Evolutionary conservation across 2,888 invertebrate species (phyloP).

Genomic region (Crematogaster levior): DNA sequence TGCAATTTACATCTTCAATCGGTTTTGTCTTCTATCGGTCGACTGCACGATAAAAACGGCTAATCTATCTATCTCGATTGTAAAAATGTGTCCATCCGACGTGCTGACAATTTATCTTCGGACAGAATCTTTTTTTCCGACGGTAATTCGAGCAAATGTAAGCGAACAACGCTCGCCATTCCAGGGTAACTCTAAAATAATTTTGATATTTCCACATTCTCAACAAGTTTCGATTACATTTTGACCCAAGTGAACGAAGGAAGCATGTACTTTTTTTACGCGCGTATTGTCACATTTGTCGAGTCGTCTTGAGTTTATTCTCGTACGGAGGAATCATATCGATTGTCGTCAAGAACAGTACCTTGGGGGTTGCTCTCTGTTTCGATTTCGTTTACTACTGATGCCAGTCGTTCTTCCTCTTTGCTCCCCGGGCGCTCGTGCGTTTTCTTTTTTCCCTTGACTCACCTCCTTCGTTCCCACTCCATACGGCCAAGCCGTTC

Average conservation of each 20-base stretch:
- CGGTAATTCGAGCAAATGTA: constrained; percentile 2
- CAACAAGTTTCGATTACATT: background rate
- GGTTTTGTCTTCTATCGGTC: constrained; percentile 52
- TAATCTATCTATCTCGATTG: constrained; percentile 64
- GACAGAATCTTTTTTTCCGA: constrained; percentile 18
- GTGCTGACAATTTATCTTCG: constrained; percentile 33
- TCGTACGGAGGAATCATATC: constrained; percentile 71
- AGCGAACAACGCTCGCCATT: constrained; percentile 20
- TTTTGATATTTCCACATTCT: background rate
- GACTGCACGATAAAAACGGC: constrained; percentile 45
- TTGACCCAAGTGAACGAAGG: background rate
- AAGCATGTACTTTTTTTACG: background rate
- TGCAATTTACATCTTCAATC: constrained; percentile 57
- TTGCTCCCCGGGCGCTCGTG: constrained; percentile 46
- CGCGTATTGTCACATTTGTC: constrained; percentile 14
- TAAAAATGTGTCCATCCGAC: constrained; percentile 55
- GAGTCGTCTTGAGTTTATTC: constrained; percentile 76
- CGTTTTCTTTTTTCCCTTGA: constrained; percentile 55
- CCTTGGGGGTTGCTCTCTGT: constrained; percentile 54
- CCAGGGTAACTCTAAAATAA: background rate
- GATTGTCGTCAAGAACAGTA: constrained; percentile 68
- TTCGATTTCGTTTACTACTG: constrained; percentile 74
- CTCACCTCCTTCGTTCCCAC: constrained; percentile 74
- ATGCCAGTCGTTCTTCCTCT: constrained; percentile 31
- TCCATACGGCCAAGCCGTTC: constrained; percentile 80